Base-by-base conservation (phyloP, 2,113 vertebrate genomes). In the Oostethus manadensis region DNA sequence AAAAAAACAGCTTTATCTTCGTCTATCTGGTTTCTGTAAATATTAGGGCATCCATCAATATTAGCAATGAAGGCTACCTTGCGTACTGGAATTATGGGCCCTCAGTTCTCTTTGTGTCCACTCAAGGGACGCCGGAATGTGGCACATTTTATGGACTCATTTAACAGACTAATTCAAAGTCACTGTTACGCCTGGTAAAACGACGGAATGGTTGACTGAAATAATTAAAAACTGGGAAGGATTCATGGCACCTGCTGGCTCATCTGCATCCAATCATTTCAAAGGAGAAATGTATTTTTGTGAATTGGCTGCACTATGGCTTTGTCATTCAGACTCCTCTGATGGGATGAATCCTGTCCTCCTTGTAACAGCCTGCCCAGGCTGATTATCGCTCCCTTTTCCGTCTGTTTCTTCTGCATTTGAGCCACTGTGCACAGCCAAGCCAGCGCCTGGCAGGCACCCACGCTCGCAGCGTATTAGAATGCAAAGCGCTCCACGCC, bases 401-500 rank as follows among this genome's bases (percentile, higher is more conserved):
- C 60, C 71, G 11, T 68, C 62, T 53, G 45, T 66, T 63, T 76
- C 55, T 80, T 85, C 64, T 83, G 78, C 75, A 71, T 77, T 81
- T 74, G 68, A 78, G 73, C 76, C 76, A 79, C 71, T 79, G 72
- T 81, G 53, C 68, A 62, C 76, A 79, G 85, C 81, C 82, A 83
- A 84, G 78, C 71, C 81, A 76, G 73, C 43, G 71, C 76, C 83
- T 85, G 83, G 84, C 86, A 88, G 80, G 58, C 79, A 65, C 42
- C 82, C 80, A 73, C 68, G 83, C 83, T 88, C 42, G 68, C 54
- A 46, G 74, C 70, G 55, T 80, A 88, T 89, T 89, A 89, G 84
- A 81, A 89, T 88, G 86, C 88, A 87, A 87, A 86, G 82, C 78
- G 76, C 77, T 84, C 80, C 58, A 78, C 71, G 84, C 84, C 79